Base-by-base conservation (phyloP, 2,888 invertebrate species). In the Rhagium mordax region DNA sequence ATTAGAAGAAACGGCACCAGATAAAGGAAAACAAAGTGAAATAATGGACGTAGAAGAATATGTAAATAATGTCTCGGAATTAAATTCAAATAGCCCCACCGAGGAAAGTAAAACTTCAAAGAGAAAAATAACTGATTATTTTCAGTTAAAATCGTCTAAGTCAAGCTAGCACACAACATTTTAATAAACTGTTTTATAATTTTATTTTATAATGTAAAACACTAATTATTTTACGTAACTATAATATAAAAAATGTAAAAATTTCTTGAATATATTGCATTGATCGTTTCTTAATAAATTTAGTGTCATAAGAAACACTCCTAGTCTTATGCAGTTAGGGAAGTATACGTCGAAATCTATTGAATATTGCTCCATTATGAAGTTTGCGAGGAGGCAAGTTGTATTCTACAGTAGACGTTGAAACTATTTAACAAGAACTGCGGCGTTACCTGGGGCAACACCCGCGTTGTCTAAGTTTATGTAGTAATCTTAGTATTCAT, bases 101-200 rank as follows among this genome's bases (percentile, higher is more conserved):
- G 16, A 53, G 41, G 67, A 69, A 8, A 49, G 2, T 15, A 75
- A 76, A 76, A 41, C 70, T 62, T 48, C 69, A 66, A 79, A 79
- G 53, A 76, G 62, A 27, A 83, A 82, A 75, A 83, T 83, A 66
- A 79, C 81, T 5, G 82, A 82, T 77, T 83, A 83, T 79, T 83
- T 82, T 78, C 57, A 66, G 47, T n/a, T 66, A 6, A 67, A 67
- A 57, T 10, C 67, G 4, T 57, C 67, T 0, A 67, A 57, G 57
- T 67, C 57, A 21, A 67, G 67, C 21, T 67, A 67, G 47, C 61
- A 47, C 16, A 61, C n/a, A 4, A 24, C 6, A 24, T 24, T 4
- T 24, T 4, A 24, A 61, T n/a, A 47, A 1, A 47, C 16, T 61
- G 18, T n/a, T 41, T 41, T 41, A n/a, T n/a, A 41, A 15, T 41